Evolutionary conservation across 2,113 vertebrate species (phyloP).

Genomic region (Beaufortia kweichowensis): DNA sequence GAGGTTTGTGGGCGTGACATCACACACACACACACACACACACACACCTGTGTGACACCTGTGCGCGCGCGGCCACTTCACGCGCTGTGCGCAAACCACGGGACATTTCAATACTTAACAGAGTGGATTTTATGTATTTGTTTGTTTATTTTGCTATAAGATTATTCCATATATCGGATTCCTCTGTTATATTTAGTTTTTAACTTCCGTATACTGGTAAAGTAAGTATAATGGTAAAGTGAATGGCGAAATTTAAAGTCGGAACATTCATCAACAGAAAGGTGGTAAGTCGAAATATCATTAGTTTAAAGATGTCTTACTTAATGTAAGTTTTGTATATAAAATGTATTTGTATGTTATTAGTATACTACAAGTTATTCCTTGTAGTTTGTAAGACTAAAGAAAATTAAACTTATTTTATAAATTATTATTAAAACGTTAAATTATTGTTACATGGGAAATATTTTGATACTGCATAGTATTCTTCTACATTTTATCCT

Average conservation of each 20-base stretch:
- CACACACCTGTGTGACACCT: not conserved
- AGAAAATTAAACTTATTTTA: too few species aligned
- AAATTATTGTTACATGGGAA: too few species aligned
- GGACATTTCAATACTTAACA: not conserved
- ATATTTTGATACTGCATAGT: too few species aligned
- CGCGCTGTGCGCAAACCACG: not conserved
- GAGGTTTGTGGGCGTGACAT: not conserved
- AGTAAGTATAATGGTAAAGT: too few species aligned
- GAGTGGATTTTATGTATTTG: not conserved
- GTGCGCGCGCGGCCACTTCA: not conserved
- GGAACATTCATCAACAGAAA: not conserved
- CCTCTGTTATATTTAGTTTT: not conserved
- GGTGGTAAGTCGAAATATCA: not conserved
- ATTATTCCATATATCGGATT: not conserved
- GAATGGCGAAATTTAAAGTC: not conserved
- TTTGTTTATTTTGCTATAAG: not conserved
- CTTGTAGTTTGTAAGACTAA: too few species aligned
- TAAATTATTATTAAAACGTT: too few species aligned
- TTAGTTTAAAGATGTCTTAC: not conserved
- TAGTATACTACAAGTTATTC: too few species aligned
- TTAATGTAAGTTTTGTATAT: too few species aligned
- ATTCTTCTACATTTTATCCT: not conserved
- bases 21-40: not conserved
- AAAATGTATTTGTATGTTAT: too few species aligned
- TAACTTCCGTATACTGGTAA: not conserved